phyloP scores from a whole-genome alignment of 2,888 invertebrate species.

The Ophion slaviceki region DNA sequence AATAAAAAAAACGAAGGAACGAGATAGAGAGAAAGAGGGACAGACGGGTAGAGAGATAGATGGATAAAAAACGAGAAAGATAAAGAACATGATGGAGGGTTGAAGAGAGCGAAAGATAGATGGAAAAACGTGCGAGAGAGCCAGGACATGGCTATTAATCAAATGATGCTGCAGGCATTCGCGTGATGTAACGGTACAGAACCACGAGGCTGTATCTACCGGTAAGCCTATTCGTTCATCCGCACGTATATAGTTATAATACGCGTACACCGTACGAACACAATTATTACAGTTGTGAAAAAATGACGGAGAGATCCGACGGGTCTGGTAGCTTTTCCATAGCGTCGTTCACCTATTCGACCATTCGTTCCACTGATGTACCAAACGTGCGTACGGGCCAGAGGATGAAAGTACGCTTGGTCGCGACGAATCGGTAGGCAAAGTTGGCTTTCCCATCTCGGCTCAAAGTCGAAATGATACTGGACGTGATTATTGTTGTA shows the following conservation, averaged over 20 bases:
- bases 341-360: too few relatives aligned
- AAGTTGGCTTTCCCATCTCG: too few relatives aligned
- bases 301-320: neutral
- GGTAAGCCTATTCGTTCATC: conserved; percentile 70
- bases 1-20: conserved; percentile 52
- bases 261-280: conserved; percentile 32
- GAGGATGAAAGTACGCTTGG: too few relatives aligned
- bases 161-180: conserved; percentile 76
- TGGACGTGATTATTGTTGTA: too few relatives aligned
- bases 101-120: conserved; percentile 29
- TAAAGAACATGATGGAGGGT: conserved; percentile 55
- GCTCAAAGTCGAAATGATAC: too few relatives aligned
- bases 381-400: too few relatives aligned
- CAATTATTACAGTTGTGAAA: conserved; percentile 34
- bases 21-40: conserved; percentile 48
- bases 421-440: too few relatives aligned
- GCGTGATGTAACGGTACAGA: conserved; percentile 80
- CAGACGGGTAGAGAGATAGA: too few relatives aligned
- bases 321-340: neutral
- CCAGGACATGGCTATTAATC: conserved; percentile 78
- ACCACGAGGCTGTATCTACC: conserved; percentile 56
- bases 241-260: conserved; percentile 45
- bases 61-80: conserved; percentile 14
- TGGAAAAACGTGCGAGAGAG: conserved; percentile 52
- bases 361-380: too few relatives aligned